Conservation (phyloP, 2,113 vertebrate genomes). For the Chrysochloris asiatica region DNA sequence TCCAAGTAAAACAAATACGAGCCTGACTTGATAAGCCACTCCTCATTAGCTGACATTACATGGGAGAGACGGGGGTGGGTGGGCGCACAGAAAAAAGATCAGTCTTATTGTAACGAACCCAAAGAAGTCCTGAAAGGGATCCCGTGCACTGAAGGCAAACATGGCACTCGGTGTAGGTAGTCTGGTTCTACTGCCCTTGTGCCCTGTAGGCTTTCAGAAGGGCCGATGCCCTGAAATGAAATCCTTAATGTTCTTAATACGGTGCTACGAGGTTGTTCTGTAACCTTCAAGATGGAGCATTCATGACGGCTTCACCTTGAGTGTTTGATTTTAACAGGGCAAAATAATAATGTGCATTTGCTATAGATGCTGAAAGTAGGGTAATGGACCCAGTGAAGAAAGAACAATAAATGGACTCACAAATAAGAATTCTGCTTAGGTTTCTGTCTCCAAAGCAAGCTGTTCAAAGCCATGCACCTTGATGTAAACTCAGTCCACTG, state of each 20-base stretch:
- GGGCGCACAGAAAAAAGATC: slow-evolving; percentile 30
- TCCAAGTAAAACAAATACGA: slow-evolving; percentile 63
- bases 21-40: slow-evolving; percentile 44
- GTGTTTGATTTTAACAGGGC: neutral
- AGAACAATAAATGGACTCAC: neutral
- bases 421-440: neutral
- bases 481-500: too few relatives aligned
- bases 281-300: neutral
- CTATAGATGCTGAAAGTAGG: neutral
- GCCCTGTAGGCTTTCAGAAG: neutral
- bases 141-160: neutral
- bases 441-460: neutral
- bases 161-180: rapidly evolving
- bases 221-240: rapidly evolving
- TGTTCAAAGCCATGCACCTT: neutral
- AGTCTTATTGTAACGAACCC: slow-evolving; percentile 22
- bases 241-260: neutral
- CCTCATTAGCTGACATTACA: slow-evolving; percentile 47
- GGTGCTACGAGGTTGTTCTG: neutral
- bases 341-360: too few relatives aligned
- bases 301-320: rapidly evolving
- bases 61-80: slow-evolving; percentile 49
- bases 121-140: neutral
- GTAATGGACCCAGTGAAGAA: rapidly evolving
- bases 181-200: rapidly evolving